Percentiles rank a stretch among this genome's conserved stretches.
phyloP scores from a whole-genome alignment of 2,888 invertebrate species.

The Rhagophthalmus giganteus region DNA sequence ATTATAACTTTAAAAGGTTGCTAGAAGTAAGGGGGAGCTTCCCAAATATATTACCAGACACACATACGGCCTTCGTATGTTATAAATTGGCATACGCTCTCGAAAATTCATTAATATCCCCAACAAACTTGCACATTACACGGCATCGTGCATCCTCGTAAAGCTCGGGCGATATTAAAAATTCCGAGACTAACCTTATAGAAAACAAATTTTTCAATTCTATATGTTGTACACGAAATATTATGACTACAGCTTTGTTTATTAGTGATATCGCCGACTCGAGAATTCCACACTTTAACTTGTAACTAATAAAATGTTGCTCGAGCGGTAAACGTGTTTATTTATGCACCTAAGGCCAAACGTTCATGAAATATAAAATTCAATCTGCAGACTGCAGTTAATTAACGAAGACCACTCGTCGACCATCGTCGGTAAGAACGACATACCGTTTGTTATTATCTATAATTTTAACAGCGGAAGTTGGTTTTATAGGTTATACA shows the following conservation, averaged over 20 bases:
- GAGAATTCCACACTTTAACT: too few species aligned
- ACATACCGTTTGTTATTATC: too few species aligned
- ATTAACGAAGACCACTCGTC: too few species aligned
- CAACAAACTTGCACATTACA: constrained; percentile 14
- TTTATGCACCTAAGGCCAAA: too few species aligned
- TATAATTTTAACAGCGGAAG: too few species aligned
- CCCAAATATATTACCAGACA: constrained; percentile 17
- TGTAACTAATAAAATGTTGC: too few species aligned
- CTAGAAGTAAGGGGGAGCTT: constrained; percentile 5
- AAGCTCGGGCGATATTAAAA: constrained; percentile 30
- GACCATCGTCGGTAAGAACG: too few species aligned
- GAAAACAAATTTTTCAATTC: constrained; percentile 34
- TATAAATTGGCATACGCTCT: constrained; percentile 10
- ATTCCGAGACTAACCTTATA: constrained; percentile 31
- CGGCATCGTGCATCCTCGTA: constrained; percentile 8
- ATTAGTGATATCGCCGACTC: constrained; percentile 38
- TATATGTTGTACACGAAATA: constrained; percentile 33
- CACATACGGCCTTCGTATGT: constrained; percentile 8
- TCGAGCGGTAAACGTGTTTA: too few species aligned
- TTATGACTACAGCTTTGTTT: constrained; percentile 28
- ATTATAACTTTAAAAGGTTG: constrained; percentile 12
- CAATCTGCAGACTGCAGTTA: too few species aligned
- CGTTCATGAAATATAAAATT: too few species aligned
- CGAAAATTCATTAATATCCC: constrained; percentile 13
- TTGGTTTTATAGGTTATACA: too few species aligned